Conservation (phyloP, 2,888 invertebrate species). For the Drosophila lacicola region DNA sequence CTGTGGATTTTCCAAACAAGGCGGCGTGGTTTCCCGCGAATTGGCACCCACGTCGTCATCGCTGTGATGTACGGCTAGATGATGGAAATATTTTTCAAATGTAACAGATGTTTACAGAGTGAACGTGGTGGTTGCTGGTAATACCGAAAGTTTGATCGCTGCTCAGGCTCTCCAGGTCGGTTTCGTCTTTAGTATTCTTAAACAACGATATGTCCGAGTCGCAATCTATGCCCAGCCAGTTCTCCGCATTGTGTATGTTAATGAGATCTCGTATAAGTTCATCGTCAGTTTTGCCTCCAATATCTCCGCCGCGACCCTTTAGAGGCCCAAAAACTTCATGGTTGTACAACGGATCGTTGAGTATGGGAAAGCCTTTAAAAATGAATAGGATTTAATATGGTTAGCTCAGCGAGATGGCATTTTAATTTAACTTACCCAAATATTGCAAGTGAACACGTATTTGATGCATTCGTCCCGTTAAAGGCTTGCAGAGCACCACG, state of each 20-base stretch:
- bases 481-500: constrained; percentile 96
- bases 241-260: constrained; percentile 96
- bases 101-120: not conserved
- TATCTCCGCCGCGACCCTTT: constrained; percentile 89
- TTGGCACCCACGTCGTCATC: constrained; percentile 89
- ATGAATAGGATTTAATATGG: not conserved
- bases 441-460: constrained; percentile 98
- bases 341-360: constrained; percentile 99
- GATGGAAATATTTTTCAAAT: not conserved
- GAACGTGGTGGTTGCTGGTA: constrained; percentile 29
- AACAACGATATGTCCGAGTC: constrained; percentile 93
- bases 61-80: constrained; percentile 81
- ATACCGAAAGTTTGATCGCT: constrained; percentile 70
- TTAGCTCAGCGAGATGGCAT: too few relatives aligned
- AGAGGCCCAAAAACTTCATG: constrained; percentile 97
- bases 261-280: constrained; percentile 95
- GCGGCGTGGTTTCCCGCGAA: constrained; percentile 90
- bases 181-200: constrained; percentile 89
- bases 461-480: constrained; percentile 99
- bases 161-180: constrained; percentile 85
- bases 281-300: constrained; percentile 95
- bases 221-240: constrained; percentile 96
- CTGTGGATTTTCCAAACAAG: constrained; percentile 88
- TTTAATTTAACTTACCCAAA: constrained; percentile 88
- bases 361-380: constrained; percentile 89